Base-by-base conservation (phyloP, 2,113 vertebrate species). In the Sorex fumeus region DNA sequence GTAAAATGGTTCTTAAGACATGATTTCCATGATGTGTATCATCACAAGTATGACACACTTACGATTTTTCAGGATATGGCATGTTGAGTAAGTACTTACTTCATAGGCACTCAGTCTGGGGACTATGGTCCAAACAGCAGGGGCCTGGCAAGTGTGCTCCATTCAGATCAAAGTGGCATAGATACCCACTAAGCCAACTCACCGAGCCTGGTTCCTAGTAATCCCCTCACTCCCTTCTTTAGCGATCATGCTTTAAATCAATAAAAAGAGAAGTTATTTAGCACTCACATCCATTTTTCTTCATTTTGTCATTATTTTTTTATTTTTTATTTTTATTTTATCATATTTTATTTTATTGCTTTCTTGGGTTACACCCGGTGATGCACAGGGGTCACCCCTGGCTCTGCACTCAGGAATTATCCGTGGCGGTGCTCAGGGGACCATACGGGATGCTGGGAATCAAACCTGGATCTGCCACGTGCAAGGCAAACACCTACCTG, bases 221-320 rank as follows among this genome's bases (percentile, higher is more conserved):
- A 50, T 47, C 1, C 19, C n/a, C 19, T 57, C 6, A 45, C 15
- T 57, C 3, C 34, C 28, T 90, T 18, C 40, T 92, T 85, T 72
- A 78, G 6, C 27, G 16, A 80, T 47, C 43, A 72, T 16, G 57
- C 57, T 91, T 70, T 70, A 81, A 90, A 43, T 12, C 4, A 84
- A n/a, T n/a, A 67, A 21, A 47, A 93, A 72, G 13, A 62, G 18
- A 82, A 18, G 15, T 67, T 70, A 78, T 75, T 64, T 53, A 81
- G 19, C 0, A 60, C 84, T 87, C 34, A 78, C 6, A 64, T 27
- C 8, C 13, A 84, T 86, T 84, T 93, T 92, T 76, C 60, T 76
- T 90, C 77, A n/a, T 50, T 94, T 84, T 90, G 15, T 3, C 7
- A 90, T 8, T 3, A 60, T 30, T 93, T 78, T 66, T 66, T 66